phyloP scores from a whole-genome alignment of 2,797 vertebrate genomes.

The Mormyrus proboscirostris region DNA sequence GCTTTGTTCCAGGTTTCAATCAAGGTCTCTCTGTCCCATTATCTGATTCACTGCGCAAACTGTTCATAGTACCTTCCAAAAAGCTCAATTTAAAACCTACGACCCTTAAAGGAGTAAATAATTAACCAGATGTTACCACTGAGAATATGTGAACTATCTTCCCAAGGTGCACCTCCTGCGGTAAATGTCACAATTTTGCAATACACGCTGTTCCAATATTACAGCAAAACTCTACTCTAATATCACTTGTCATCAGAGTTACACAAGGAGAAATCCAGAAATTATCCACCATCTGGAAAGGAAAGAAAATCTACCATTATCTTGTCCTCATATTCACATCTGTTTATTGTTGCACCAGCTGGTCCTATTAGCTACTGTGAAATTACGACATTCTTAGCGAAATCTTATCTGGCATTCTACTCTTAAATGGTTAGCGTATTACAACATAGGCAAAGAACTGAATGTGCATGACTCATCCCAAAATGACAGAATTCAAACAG shows the following conservation, averaged over 20 bases:
- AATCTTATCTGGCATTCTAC: background rate
- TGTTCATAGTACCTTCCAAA: background rate
- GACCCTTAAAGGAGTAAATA: background rate
- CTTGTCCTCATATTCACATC: background rate
- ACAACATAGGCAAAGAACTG: background rate
- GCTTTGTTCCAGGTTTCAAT: background rate
- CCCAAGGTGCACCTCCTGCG: background rate
- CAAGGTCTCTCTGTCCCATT: background rate
- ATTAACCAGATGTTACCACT: background rate
- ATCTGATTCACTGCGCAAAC: background rate
- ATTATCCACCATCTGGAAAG: background rate
- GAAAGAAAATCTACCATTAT: background rate
- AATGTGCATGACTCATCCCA: background rate
- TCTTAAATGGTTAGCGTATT: background rate
- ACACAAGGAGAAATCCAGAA: background rate
- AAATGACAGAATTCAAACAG: background rate
- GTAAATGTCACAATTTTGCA: background rate
- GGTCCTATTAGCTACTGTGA: background rate
- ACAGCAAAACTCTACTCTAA: background rate
- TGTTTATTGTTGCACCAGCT: background rate
- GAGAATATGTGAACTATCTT: background rate
- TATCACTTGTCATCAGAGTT: background rate
- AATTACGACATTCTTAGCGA: background rate
- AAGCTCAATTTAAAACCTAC: background rate
- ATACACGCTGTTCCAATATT: background rate